Percentiles rank a stretch among this genome's conserved stretches.
Evolutionary conservation across 2,888 invertebrate genomes (phyloP).

Genomic region (Bombylius major): DNA sequence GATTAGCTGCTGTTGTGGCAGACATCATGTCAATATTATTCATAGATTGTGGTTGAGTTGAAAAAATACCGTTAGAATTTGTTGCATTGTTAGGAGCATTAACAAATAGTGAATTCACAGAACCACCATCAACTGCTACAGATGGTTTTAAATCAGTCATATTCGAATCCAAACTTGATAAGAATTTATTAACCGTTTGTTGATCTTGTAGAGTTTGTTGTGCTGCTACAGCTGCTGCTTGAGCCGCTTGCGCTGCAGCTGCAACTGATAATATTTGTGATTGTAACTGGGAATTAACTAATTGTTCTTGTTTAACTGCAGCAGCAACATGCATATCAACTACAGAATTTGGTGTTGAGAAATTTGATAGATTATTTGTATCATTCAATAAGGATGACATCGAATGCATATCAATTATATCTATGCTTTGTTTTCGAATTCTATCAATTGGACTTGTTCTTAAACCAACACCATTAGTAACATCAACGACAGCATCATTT

Average conservation of each 20-base stretch:
- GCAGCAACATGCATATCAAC: slow-evolving; percentile 28
- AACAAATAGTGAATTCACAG: slow-evolving; percentile 14
- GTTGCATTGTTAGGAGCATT: slow-evolving; percentile 9
- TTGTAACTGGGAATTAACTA: slow-evolving; percentile 33
- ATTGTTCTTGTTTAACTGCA: slow-evolving; percentile 43
- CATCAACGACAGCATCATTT: slow-evolving; percentile 34
- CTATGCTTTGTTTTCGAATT: slow-evolving; percentile 14
- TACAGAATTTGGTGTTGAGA: slow-evolving; percentile 21
- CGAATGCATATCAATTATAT: slow-evolving; percentile 11
- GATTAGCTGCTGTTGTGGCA: slow-evolving; percentile 1
- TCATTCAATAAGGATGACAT: slow-evolving; percentile 24
- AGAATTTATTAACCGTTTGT: slow-evolving; percentile 46
- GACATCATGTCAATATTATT: slow-evolving; percentile 2
- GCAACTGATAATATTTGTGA: slow-evolving; percentile 16
- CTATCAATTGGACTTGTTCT: slow-evolving; percentile 11
- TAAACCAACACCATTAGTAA: slow-evolving; percentile 7
- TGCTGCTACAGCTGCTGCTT: slow-evolving; percentile 28
- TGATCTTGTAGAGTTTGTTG: slow-evolving; percentile 37
- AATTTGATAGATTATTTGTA: slow-evolving; percentile 27
- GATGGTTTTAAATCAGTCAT: slow-evolving; percentile 19
- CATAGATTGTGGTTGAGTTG: slow-evolving; percentile 2
- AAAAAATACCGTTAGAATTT: slow-evolving; percentile 6
- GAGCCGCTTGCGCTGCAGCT: slow-evolving; percentile 26
- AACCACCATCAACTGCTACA: slow-evolving; percentile 8
- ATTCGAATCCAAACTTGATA: slow-evolving; percentile 40